These are phyloP conservation scores for Cladopsammia gracilis DNA, from an alignment of 64 coral and sea anemone species.

Conservation along the genomic window DNA sequence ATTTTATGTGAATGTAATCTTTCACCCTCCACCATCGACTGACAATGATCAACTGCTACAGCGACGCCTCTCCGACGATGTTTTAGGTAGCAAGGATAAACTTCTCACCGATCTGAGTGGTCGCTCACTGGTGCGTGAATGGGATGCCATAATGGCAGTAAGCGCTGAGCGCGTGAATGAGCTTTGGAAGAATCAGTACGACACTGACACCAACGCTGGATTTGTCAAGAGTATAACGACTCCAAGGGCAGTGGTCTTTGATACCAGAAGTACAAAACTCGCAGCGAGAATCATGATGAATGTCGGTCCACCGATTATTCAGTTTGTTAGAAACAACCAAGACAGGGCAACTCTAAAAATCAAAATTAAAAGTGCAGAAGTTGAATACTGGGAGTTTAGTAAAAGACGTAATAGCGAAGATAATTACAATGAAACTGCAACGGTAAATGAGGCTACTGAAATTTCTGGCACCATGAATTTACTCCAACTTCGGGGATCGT, in stretches of 20 bases:
- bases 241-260: not conserved
- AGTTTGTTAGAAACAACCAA: constrained; percentile 59
- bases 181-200: constrained; percentile 55
- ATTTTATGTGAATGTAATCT: constrained; percentile 52
- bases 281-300: constrained; percentile 35
- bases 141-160: constrained; percentile 67
- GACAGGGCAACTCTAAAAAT: constrained; percentile 56
- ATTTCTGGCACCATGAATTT: constrained; percentile 54
- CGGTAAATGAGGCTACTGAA: not conserved
- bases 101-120: constrained; percentile 38
- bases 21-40: not conserved
- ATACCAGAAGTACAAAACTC: constrained; percentile 17
- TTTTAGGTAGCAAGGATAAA: constrained; percentile 36
- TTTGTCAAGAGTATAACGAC: constrained; percentile 31
- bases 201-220: constrained; percentile 41
- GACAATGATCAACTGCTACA: not conserved
- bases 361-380: constrained; percentile 13
- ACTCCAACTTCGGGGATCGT: constrained; percentile 21
- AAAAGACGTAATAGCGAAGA: not conserved
- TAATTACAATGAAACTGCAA: constrained; percentile 54
- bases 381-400: constrained; percentile 23
- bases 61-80: not conserved
- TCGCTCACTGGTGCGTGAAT: constrained; percentile 53
- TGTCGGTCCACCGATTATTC: constrained; percentile 42
- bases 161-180: constrained; percentile 52